Conservation (phyloP, 2,797 vertebrate species). For the Lindbergichthys nudifrons region DNA sequence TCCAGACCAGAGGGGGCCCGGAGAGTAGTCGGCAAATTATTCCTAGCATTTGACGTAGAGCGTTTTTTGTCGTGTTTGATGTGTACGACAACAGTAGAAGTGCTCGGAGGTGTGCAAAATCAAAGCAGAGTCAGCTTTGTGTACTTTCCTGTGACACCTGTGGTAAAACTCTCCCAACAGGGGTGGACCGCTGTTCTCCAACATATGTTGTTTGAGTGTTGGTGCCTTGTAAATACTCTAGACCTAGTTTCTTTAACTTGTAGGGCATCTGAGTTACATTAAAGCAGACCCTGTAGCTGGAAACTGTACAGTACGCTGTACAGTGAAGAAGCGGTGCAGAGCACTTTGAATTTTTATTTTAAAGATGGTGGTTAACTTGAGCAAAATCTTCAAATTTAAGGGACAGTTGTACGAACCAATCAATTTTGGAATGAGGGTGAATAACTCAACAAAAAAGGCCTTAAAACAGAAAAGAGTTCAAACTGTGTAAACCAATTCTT, state of each 20-base stretch:
- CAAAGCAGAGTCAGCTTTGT: conserved; percentile 30
- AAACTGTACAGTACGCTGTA: conserved; percentile 46
- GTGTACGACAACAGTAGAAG: conserved; percentile 17
- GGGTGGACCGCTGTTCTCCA: conserved; percentile 3
- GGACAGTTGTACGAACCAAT: conserved; percentile 18
- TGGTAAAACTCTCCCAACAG: conserved; percentile 13
- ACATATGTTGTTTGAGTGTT: conserved; percentile 15
- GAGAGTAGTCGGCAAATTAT: conserved; percentile 13
- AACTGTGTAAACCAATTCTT: conserved; percentile 29
- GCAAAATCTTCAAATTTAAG: conserved; percentile 33
- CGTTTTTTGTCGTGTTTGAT: conserved; percentile 26
- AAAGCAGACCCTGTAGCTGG: conserved; percentile 42
- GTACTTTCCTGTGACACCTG: conserved; percentile 27
- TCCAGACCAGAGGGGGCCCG: conserved; percentile 6
- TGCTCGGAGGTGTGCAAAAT: conserved; percentile 30
- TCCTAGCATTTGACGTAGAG: conserved; percentile 36
- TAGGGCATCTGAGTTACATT: conserved; percentile 46
- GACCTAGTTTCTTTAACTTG: conserved; percentile 65
- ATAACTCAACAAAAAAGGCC: conserved; percentile 1
- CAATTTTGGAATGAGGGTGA: conserved; percentile 6
- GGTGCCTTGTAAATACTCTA: conserved; percentile 73
- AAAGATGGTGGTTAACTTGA: conserved; percentile 13
- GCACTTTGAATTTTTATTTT: conserved; percentile 36
- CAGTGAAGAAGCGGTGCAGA: conserved; percentile 30
- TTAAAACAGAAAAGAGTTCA: conserved; percentile 10